phyloP scores from a whole-genome alignment of 2,797 vertebrate species.

The Danio aesculapii region DNA sequence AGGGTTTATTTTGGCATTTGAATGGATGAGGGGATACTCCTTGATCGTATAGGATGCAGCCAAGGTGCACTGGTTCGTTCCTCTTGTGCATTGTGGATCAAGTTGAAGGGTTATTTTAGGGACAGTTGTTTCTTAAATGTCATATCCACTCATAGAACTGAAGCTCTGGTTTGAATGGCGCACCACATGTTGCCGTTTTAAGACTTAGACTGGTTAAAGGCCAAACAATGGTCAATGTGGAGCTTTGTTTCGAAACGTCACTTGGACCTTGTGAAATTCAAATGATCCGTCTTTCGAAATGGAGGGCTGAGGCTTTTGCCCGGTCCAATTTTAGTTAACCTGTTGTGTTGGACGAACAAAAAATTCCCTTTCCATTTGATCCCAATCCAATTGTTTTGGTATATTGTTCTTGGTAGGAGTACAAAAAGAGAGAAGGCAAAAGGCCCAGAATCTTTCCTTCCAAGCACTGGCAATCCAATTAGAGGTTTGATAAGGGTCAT shows the following conservation, averaged over 20 bases:
- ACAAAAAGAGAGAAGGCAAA: constrained; percentile 74
- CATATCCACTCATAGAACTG: neutral
- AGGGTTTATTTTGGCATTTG: constrained; percentile 76
- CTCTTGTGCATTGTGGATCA: constrained; percentile 12
- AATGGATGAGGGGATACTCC: constrained; percentile 50
- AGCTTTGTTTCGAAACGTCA: constrained; percentile 85
- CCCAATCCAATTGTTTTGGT: constrained; percentile 73
- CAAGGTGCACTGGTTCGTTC: constrained; percentile 32
- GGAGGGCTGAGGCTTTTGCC: constrained; percentile 72
- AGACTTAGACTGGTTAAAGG: constrained; percentile 86
- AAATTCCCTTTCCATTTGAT: constrained; percentile 68
- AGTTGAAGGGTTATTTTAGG: constrained; percentile 7
- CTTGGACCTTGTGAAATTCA: constrained; percentile 81
- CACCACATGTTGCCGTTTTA: constrained; percentile 89
- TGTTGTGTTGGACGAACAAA: constrained; percentile 65
- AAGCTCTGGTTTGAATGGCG: constrained; percentile 41
- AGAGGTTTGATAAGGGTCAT: constrained; percentile 93
- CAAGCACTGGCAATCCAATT: constrained; percentile 91
- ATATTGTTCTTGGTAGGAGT: constrained; percentile 70
- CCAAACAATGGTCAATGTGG: constrained; percentile 79
- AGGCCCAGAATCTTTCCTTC: constrained; percentile 83
- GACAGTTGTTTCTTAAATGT: neutral
- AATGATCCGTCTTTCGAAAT: constrained; percentile 81
- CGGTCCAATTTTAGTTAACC: constrained; percentile 63
- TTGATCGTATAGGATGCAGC: constrained; percentile 41